Percentiles rank a stretch among this genome's conserved stretches.
Evolutionary conservation across 2,888 invertebrate species (phyloP).

Genomic region (Microchrysa polita): DNA sequence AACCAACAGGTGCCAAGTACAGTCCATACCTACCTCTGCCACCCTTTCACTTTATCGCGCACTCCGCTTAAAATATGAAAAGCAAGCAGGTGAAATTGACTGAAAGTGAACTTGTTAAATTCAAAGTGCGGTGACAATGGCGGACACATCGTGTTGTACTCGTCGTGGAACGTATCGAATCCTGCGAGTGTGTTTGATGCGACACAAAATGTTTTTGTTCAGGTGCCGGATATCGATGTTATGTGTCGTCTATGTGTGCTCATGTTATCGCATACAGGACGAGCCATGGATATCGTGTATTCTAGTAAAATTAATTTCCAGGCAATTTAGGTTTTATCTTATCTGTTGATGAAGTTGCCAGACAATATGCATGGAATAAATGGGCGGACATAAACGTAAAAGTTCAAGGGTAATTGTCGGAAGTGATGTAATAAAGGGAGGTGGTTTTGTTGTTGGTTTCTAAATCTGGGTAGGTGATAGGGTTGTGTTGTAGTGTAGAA

Average conservation of each 20-base stretch:
- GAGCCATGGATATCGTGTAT: not conserved
- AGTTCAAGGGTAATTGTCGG: too few species aligned
- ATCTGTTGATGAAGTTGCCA: not conserved
- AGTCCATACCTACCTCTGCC: too few species aligned
- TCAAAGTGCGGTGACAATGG: conserved; percentile 5
- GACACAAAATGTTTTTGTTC: too few species aligned
- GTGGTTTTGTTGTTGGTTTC: too few species aligned
- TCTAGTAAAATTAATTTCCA: conserved; percentile 2
- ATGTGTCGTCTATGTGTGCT: too few species aligned
- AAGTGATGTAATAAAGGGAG: too few species aligned
- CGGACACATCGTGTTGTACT: not conserved
- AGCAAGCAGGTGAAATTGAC: conserved; percentile 1
- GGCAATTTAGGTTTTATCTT: conserved; percentile 1
- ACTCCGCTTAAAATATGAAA: not conserved
- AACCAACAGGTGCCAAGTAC: conserved; percentile 1
- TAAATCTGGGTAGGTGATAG: too few species aligned
- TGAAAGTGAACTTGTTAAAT: conserved; percentile 11
- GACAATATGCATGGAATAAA: too few species aligned
- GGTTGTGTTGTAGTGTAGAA: too few species aligned
- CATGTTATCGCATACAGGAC: not conserved
- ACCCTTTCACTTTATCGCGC: conserved; percentile 2
- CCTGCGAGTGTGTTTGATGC: too few species aligned
- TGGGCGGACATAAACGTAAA: too few species aligned
- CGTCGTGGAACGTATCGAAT: too few species aligned
- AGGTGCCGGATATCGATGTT: not conserved